Percentiles rank a stretch among this genome's conserved stretches.
These are phyloP conservation scores for Patiria pectinifera DNA, from an alignment of 53 echinoderm and acorn worm genomes.

Conservation along the genomic window DNA sequence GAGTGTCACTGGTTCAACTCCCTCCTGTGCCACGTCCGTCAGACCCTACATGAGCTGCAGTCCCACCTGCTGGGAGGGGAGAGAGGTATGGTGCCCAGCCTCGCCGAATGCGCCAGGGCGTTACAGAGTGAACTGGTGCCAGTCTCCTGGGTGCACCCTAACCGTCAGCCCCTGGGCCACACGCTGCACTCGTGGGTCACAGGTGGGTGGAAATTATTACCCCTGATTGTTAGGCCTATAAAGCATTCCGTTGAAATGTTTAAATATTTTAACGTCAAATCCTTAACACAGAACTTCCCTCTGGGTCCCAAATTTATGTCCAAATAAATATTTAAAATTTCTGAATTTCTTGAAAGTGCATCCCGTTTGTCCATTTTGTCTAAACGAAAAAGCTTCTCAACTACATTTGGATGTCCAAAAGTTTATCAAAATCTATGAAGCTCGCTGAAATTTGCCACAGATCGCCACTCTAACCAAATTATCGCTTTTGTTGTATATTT, in stretches of 20 bases:
- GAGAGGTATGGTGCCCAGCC: constrained; percentile 75
- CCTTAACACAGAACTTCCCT: too few relatives aligned
- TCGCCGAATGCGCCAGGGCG: constrained; percentile 70
- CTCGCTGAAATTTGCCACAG: not conserved
- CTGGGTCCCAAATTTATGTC: too few relatives aligned
- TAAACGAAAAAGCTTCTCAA: too few relatives aligned
- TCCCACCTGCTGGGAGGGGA: constrained; percentile 82
- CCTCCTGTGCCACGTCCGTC: constrained; percentile 87
- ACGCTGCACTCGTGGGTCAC: constrained; percentile 89
- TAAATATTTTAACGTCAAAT: too few relatives aligned
- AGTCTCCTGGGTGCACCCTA: constrained; percentile 89
- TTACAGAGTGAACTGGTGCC: constrained; percentile 89
- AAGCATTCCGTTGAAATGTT: not conserved
- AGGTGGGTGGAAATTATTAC: constrained; percentile 55
- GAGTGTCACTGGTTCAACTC: constrained; percentile 99
- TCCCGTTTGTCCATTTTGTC: too few relatives aligned
- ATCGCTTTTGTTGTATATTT: not conserved
- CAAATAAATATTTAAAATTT: too few relatives aligned
- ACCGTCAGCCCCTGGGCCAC: constrained; percentile 83
- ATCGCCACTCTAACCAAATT: too few relatives aligned
- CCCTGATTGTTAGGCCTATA: not conserved
- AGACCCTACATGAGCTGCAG: constrained; percentile 83
- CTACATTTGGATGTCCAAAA: too few relatives aligned
- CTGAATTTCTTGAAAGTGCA: too few relatives aligned
- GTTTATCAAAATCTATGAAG: not conserved